Percentiles rank a stretch among this genome's conserved stretches.
phyloP scores from a whole-genome alignment of 2,888 invertebrate species.

The Apodemia duryi region DNA sequence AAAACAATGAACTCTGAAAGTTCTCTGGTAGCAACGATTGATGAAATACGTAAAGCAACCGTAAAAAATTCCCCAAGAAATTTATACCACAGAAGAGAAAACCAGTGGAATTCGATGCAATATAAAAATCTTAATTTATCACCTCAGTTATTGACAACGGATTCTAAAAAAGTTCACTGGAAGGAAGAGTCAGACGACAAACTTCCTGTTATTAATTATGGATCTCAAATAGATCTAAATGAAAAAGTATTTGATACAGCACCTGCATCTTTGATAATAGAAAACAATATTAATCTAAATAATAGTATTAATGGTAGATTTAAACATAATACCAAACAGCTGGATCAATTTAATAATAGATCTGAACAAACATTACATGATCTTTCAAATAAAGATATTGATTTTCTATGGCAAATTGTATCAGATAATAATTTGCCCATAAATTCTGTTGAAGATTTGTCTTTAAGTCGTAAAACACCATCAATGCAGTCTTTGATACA shows the following conservation, averaged over 20 bases:
- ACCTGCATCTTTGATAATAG: conserved; percentile 35
- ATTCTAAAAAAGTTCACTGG: conserved; percentile 67
- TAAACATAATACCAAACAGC: conserved; percentile 48
- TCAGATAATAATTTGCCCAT: conserved; percentile 55
- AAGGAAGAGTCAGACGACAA: conserved; percentile 48
- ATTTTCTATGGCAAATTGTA: conserved; percentile 68
- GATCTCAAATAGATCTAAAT: conserved; percentile 47
- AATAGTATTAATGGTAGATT: conserved; percentile 50
- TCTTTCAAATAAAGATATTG: conserved; percentile 64
- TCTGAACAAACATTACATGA: conserved; percentile 51
- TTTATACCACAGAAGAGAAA: conserved; percentile 75
- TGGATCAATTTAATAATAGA: conserved; percentile 45
- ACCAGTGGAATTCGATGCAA: conserved; percentile 68
- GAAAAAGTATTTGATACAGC: conserved; percentile 46
- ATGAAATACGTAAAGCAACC: conserved; percentile 80
- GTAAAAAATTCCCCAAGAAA: conserved; percentile 78
- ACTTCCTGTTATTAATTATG: conserved; percentile 38
- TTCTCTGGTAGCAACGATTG: conserved; percentile 81
- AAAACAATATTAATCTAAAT: conserved; percentile 37
- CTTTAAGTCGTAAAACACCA: conserved; percentile 57
- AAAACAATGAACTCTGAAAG: conserved; percentile 74
- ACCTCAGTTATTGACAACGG: conserved; percentile 41
- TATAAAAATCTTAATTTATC: conserved; percentile 43
- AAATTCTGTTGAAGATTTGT: conserved; percentile 52
- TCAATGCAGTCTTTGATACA: conserved; percentile 69